Percentiles rank a stretch among this genome's conserved stretches.
These are phyloP conservation scores for Tachysurus fulvidraco DNA, from an alignment of 2,113 vertebrate genomes.

Conservation along the genomic window DNA sequence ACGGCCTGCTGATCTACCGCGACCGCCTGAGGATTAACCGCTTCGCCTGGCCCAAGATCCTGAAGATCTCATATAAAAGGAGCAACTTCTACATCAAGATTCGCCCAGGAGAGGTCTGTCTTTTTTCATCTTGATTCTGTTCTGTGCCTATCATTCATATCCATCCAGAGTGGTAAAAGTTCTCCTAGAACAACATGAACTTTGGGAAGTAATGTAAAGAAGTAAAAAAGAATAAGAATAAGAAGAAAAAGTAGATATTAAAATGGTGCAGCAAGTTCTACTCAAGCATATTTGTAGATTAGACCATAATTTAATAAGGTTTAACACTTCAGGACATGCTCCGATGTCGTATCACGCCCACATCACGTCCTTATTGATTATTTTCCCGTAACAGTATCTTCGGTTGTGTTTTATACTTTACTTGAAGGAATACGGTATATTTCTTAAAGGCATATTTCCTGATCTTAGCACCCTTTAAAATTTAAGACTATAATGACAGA, in stretches of 20 bases:
- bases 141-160: not conserved
- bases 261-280: not conserved
- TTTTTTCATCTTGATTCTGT: not conserved
- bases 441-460: not conserved
- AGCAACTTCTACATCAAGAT: slow-evolving; percentile 99
- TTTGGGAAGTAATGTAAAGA: not conserved
- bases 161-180: not conserved
- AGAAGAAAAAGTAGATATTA: not conserved
- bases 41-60: slow-evolving; percentile 99
- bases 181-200: slow-evolving; percentile 29
- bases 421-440: not conserved
- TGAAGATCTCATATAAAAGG: slow-evolving; percentile 99
- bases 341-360: not conserved
- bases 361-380: not conserved
- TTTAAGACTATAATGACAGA: not conserved
- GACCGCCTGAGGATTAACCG: slow-evolving; percentile 97
- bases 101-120: slow-evolving; percentile 88
- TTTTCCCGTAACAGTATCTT: not conserved
- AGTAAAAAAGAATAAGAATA: too few species aligned
- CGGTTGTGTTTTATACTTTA: not conserved
- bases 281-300: not conserved
- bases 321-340: too few species aligned
- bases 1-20: slow-evolving; percentile 94
- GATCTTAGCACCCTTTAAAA: not conserved
- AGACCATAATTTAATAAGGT: not conserved